Evolutionary conservation across 2,888 invertebrate genomes (phyloP), one percentile per base, ranked within the genome.

Genomic region (Tethea ocularis): DNA sequence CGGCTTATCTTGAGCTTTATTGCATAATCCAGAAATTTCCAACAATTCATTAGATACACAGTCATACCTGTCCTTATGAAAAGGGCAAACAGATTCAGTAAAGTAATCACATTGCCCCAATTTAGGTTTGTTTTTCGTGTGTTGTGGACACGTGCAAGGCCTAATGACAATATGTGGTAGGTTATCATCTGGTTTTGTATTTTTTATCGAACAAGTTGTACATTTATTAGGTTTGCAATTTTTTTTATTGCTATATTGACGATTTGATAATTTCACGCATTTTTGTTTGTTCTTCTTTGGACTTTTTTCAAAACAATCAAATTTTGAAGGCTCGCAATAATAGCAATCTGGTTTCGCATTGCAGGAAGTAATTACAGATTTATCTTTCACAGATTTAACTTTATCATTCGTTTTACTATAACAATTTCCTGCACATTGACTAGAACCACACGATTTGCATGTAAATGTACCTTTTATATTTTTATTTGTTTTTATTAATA

Each of bases 111-210:
- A 74, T 24, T 75, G 69, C 17, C 80, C 64, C 36, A 59, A 26
- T n/a, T 56, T 58, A 5, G 58, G 46, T 33, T 59, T 56, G 8
- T 67, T 68, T 15, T 61, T 29, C 15, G 59, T 3, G 33, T 57
- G 13, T n/a, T 68, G 33, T 23, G 55, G 57, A 70, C 63, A 67
- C 53, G 56, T 57, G 63, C 68, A 65, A 23, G 78, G 73, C 57
- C 76, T 80, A n/a, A 77, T 79, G 7, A 77, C 71, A 56, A 79
- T 78, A 57, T 78, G 75, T 3, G 75, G 74, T 15, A 67, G 60
- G n/a, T 65, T 63, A 5, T 63, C 38, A 11, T 3, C 51, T 23
- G 53, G 11, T 20, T 56, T 23, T 51, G 5, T 55, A 17, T 55
- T 29, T 41, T 29, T 36, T 20, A 20, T 46, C 20, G 20, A 46